Evolutionary conservation across 2,888 invertebrate genomes (phyloP), one percentile per base, ranked within the genome.

Genomic region (Tetrapedia diversipes): DNA sequence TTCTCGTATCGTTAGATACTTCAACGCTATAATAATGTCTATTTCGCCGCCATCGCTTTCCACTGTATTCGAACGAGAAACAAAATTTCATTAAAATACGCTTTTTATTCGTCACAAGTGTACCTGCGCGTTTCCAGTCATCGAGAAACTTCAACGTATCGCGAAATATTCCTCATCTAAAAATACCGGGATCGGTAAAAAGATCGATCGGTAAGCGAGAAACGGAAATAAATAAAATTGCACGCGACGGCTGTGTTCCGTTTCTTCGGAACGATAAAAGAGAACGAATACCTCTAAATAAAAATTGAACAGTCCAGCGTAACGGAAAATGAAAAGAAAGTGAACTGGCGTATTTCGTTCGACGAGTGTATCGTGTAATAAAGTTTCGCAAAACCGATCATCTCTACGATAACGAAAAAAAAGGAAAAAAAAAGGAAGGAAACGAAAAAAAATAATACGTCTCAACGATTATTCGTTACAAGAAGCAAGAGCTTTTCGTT

Each of bases 201-300:
- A 14, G 27, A 2, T 45, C 22, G 27, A 66, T 56, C 32, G 4
- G 1, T 22, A 16, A 0, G 22, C 7, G 16, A 59, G 22, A 49
- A 60, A 49, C n/a, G 37, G n/a, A 57, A 51, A 29, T 32, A 60
- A 51, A 51, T 51, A 41, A 67, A 60, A 60, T 47, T 10, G n/a
- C 32, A 6, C 4, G 4, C 32, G 14, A 43, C 10, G 6, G 29
- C n/a, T n/a, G 4, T 32, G n/a, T 43, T 16, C 16, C 7, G 6
- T 16, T 4, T 45, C n/a, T 29, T 29, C n/a, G 22, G 27, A 45
- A 19, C 22, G 16, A 45, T 27, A 16, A 47, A 45, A 11, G 16
- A 34, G 37, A n/a, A n/a, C n/a, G n/a, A n/a, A n/a, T n/a, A n/a
- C n/a, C n/a, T n/a, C n/a, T n/a, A n/a, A n/a, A n/a, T n/a, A n/a